Base-by-base conservation (phyloP, 92 coral and sea anemone genomes). In the Epizoanthus ramosus region DNA sequence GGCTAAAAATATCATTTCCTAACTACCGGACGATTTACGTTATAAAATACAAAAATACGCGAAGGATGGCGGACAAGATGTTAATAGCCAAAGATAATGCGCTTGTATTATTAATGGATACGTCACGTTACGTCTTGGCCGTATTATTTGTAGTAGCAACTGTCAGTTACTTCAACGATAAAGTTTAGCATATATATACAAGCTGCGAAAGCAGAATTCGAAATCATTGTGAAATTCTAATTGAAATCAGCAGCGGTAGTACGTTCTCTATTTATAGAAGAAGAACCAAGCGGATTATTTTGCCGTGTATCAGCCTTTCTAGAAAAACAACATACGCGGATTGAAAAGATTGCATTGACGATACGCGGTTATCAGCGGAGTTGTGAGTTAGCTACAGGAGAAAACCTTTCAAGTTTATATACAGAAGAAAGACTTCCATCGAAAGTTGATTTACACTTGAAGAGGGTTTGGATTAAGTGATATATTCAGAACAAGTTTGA, bases 51-150 rank as follows among this genome's bases (percentile, higher is more conserved):
- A 4, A 43, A 77, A 77, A 77, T 41, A 75, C 54, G n/a, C 9
- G 15, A 77, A 18, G 45, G 15, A 59, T 39, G 15, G 37, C 54
- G 25, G 33, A 16, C 60, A 54, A 37, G 7, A 41, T 9, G 64
- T 21, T 61, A 35, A 60, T 61, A 58, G 61, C 54, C 60, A 21
- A 53, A 39, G 31, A 4, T 5, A 65, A 21, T 6, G 54, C 10
- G 56, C 63, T 23, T 77, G 82, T 77, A 60, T 77, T 61, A 77
- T 77, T 77, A 10, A 77, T 61, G 66, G 47, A 7, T 77, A 61
- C 82, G 82, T 77, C 82, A 77, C 39, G 41, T 1, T 71, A 71
- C 68, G 28, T 63, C 71, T 37, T 39, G 14, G 43, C 56, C 82
- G 71, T n/a, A 77, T 23, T 10, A 28, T 77, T 37, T 77, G 37